Evolutionary conservation across 2,888 invertebrate genomes (phyloP).

Genomic region (Aphelenchoides bicaudatus): DNA sequence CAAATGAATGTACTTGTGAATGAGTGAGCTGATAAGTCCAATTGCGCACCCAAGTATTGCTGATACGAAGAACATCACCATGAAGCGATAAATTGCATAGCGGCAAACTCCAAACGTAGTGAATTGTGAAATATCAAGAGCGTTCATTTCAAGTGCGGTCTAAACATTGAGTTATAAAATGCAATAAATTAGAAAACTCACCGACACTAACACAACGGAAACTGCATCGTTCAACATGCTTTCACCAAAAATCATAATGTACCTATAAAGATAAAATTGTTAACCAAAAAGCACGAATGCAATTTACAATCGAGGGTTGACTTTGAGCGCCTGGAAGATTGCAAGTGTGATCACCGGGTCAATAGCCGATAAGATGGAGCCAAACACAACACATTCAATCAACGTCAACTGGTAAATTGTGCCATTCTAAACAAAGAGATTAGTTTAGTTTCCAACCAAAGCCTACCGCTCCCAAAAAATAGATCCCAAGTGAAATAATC

Average conservation of each 20-base stretch:
- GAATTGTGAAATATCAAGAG: slow-evolving; percentile 24
- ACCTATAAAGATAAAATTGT: no score
- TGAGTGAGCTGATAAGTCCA: slow-evolving; percentile 85
- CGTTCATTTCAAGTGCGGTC: slow-evolving; percentile 47
- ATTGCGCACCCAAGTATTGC: slow-evolving; percentile 92
- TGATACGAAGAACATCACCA: slow-evolving; percentile 95
- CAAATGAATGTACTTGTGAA: slow-evolving; percentile 88
- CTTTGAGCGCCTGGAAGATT: slow-evolving; percentile 75
- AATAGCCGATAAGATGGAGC: slow-evolving; percentile 93
- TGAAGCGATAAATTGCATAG: slow-evolving; percentile 75
- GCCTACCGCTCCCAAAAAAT: slow-evolving; percentile 78
- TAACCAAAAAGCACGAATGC: no score
- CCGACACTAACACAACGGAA: slow-evolving; percentile 93
- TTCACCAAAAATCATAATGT: slow-evolving; percentile 98
- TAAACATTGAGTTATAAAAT: no score
- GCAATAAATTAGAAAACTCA: no score
- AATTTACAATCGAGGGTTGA: slow-evolving; percentile 92
- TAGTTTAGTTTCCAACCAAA: slow-evolving; percentile 5
- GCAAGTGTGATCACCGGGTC: slow-evolving; percentile 98
- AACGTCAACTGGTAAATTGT: slow-evolving; percentile 83
- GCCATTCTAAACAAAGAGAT: slow-evolving; percentile 62
- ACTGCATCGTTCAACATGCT: slow-evolving; percentile 84
- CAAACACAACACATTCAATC: slow-evolving; percentile 97
- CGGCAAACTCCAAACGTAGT: slow-evolving; percentile 30
- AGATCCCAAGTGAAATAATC: slow-evolving; percentile 88